Evolutionary conservation across 1,140 invertebrate species (phyloP).

Genomic region (Ceratina japonica): DNA sequence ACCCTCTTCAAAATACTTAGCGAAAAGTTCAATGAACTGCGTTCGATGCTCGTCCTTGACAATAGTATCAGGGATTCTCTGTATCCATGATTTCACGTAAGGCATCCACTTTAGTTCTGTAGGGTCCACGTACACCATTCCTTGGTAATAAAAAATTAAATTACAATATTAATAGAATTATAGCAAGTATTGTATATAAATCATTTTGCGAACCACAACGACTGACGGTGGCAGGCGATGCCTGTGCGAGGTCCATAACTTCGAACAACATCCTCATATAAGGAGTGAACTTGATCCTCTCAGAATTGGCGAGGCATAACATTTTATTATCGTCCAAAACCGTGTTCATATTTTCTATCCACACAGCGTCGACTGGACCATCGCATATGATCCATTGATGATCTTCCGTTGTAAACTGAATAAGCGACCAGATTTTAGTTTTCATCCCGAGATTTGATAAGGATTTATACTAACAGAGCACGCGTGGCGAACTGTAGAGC

Average conservation of each 20-base stretch:
- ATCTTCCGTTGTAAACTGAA: slow-evolving; percentile 80
- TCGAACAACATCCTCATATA: slow-evolving; percentile 94
- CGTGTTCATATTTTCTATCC: slow-evolving; percentile 98
- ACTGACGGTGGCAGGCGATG: slow-evolving; percentile 93
- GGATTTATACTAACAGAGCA: slow-evolving; percentile 80
- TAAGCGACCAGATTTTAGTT: not conserved
- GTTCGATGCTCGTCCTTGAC: slow-evolving; percentile 80
- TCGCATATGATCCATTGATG: slow-evolving; percentile 93
- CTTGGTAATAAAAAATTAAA: slow-evolving; percentile 59
- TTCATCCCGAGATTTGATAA: not conserved
- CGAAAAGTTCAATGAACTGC: slow-evolving; percentile 83
- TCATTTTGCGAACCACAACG: slow-evolving; percentile 73
- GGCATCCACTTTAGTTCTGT: slow-evolving; percentile 89
- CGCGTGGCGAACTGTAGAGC: slow-evolving; percentile 85
- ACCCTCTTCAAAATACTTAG: slow-evolving; percentile 82
- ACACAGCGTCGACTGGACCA: slow-evolving; percentile 95
- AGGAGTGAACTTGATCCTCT: slow-evolving; percentile 92
- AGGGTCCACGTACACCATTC: slow-evolving; percentile 96
- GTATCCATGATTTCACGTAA: slow-evolving; percentile 89
- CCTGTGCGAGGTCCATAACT: slow-evolving; percentile 91
- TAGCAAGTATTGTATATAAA: not conserved
- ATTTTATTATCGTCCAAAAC: slow-evolving; percentile 97
- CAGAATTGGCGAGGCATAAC: slow-evolving; percentile 91
- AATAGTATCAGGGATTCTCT: slow-evolving; percentile 80
- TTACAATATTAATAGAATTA: not conserved